These are phyloP conservation scores for Perodicticus potto DNA, from an alignment of 2,797 vertebrate genomes.

Conservation along the genomic window DNA sequence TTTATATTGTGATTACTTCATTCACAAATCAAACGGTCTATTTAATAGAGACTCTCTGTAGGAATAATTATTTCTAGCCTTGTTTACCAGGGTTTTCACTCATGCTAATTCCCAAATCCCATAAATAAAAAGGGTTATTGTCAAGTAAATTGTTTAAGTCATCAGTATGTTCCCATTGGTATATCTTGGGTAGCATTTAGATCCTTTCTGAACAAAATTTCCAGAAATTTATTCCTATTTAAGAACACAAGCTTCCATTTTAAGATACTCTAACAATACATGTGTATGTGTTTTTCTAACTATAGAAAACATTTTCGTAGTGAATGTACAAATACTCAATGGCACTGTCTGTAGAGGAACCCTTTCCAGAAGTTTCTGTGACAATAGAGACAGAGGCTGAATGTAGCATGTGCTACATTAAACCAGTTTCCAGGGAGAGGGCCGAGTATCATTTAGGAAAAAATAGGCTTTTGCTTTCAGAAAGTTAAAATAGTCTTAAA, in stretches of 20 bases:
- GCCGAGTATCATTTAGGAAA: neutral
- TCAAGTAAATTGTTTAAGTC: neutral
- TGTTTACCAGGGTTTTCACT: constrained; percentile 40
- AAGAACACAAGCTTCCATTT: constrained; percentile 3
- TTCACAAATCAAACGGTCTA: constrained; percentile 40
- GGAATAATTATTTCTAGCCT: constrained; percentile 57
- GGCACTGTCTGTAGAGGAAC: neutral
- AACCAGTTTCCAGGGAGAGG: neutral
- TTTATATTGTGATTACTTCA: constrained; percentile 42
- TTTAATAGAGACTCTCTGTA: constrained; percentile 41
- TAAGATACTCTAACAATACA: neutral
- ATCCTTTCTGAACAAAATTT: constrained; percentile 30
- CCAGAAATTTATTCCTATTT: constrained; percentile 8
- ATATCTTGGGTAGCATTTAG: neutral
- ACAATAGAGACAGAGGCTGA: neutral
- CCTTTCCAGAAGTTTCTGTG: neutral
- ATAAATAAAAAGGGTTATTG: constrained; percentile 2
- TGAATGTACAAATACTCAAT: neutral
- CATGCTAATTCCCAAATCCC: neutral
- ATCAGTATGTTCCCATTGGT: neutral
- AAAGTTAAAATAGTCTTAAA: neutral
- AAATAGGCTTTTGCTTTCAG: neutral
- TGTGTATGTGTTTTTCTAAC: neutral
- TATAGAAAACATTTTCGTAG: neutral
- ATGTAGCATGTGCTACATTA: neutral